Percentiles rank a stretch among this genome's conserved stretches.
These are phyloP conservation scores for Latrodectus geometricus DNA, from an alignment of 1,140 invertebrate species.

Conservation along the genomic window DNA sequence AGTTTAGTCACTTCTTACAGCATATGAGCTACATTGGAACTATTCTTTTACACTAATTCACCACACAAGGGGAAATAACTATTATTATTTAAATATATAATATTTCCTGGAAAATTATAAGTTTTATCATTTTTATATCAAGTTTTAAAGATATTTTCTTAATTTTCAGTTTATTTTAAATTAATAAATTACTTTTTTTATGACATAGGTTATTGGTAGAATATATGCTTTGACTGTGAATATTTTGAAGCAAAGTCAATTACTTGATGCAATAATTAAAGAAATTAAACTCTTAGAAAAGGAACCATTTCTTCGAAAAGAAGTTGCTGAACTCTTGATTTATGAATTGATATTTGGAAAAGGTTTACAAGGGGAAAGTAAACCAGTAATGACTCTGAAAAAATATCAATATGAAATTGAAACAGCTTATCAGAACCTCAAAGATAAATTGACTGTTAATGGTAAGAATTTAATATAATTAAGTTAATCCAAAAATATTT, in stretches of 20 bases:
- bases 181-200: not conserved
- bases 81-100: too few relatives aligned
- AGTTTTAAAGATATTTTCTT: not conserved
- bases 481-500: too few relatives aligned
- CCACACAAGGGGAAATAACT: too few relatives aligned
- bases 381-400: conserved; percentile 78
- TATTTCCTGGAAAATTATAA: not conserved
- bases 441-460: conserved; percentile 6
- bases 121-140: not conserved
- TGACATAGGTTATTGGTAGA: conserved; percentile 76
- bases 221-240: conserved; percentile 80
- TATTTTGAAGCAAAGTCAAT: conserved; percentile 76
- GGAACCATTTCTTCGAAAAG: conserved; percentile 77
- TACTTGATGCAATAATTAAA: conserved; percentile 72
- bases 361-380: conserved; percentile 76
- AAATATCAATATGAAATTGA: conserved; percentile 72
- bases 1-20: too few relatives aligned
- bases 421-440: conserved; percentile 63
- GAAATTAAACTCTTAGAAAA: conserved; percentile 73
- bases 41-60: too few relatives aligned
- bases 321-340: conserved; percentile 80
- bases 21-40: too few relatives aligned
- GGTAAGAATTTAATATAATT: conserved; percentile 37
- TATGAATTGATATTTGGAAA: conserved; percentile 87
- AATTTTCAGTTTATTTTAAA: not conserved